Percentiles rank a stretch among this genome's conserved stretches.
phyloP scores from a whole-genome alignment of 2,113 vertebrate genomes.

The Sprattus sprattus region DNA sequence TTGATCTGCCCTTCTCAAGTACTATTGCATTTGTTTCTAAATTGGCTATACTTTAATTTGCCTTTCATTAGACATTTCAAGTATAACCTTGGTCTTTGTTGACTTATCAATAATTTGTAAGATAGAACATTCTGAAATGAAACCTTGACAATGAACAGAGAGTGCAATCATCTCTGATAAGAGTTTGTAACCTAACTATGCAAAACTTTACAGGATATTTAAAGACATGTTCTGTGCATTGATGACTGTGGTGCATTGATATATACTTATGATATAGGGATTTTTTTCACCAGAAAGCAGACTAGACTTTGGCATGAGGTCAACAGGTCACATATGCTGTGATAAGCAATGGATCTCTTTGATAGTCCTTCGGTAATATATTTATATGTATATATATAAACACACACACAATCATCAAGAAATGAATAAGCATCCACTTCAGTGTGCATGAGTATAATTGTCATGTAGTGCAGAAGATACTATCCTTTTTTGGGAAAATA shows the following conservation, averaged over 20 bases:
- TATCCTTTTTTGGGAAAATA: slow-evolving; percentile 5
- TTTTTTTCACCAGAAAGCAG: background rate
- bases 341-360: background rate
- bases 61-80: slow-evolving; percentile 35
- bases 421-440: background rate
- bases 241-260: background rate
- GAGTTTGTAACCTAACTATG: background rate
- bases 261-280: background rate
- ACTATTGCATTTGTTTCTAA: slow-evolving; percentile 56
- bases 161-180: slow-evolving; percentile 18
- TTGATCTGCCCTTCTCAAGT: slow-evolving; percentile 40
- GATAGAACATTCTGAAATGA: slow-evolving; percentile 24
- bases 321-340: background rate
- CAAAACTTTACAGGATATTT: background rate
- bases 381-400: background rate
- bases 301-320: slow-evolving; percentile 42
- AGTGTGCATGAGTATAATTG: background rate
- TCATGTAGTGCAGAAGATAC: slow-evolving; percentile 6
- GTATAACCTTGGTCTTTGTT: slow-evolving; percentile 17
- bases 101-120: background rate
- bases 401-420: background rate
- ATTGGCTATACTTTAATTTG: slow-evolving; percentile 27
- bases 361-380: background rate
- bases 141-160: slow-evolving; percentile 21
- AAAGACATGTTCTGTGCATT: background rate